Base-by-base conservation (phyloP, 2,797 vertebrate genomes). In the Brachyrhaphis roseni region DNA sequence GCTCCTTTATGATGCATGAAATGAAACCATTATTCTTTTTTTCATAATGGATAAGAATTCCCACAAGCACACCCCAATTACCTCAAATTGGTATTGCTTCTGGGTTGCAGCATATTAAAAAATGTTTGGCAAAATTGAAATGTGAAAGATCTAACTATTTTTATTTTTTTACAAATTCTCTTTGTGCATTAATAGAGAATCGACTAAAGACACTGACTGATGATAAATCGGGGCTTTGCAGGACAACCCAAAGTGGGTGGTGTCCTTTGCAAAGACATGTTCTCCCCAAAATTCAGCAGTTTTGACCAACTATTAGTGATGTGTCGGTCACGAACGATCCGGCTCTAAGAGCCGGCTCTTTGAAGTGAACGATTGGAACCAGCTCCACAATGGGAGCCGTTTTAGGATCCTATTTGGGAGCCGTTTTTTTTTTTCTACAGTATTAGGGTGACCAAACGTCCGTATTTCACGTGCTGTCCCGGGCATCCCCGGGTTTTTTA, bases 1-100 rank as follows among this genome's bases (percentile, higher is more conserved):
- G 53, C 49, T 70, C 80, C 72, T 87, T 89, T 47, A 89, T 77
- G 83, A 78, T 57, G 75, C 87, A 76, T 86, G 80, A 89, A 88
- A 87, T 79, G 43, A 89, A 84, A 41, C 62, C n/a, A 78, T 41
- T 26, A 66, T 66, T 66, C 31, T 26, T 41, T 68, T 89, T 74
- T 82, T 76, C 55, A 46, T 88, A 81, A 85, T n/a, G 45, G 75
- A 78, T 51, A 81, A 70, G 41, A 77, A 84, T 81, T 87, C 85
- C 87, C 82, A 71, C 79, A 74, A 80, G 86, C 83, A 71, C 76
- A 82, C 18, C 72, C 57, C 68, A 89, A 80, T 85, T 82, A 66
- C 16, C 13, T 77, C 15, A 59, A 81, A 84, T 34, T 79, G 81
- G 81, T 79, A 84, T 73, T 80, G 74, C 70, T 78, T 70, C 28